phyloP scores from a whole-genome alignment of 2,888 invertebrate species.

The Phaedon cochleariae region DNA sequence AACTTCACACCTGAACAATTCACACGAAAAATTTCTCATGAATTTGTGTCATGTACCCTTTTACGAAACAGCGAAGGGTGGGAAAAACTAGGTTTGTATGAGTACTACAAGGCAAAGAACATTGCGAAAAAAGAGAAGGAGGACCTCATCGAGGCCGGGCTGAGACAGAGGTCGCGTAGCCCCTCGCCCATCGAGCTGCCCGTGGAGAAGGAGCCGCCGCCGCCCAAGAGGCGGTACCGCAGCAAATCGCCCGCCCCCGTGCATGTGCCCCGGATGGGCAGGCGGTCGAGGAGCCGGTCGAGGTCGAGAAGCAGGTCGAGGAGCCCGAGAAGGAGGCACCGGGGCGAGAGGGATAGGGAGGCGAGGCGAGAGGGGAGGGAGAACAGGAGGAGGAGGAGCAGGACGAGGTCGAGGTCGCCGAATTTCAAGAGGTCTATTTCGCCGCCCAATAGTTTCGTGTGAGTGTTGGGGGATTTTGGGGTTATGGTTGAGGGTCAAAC shows the following conservation, averaged over 20 bases:
- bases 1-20: too few species aligned
- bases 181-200: conserved; percentile 82
- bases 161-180: conserved; percentile 76
- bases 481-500: too few species aligned
- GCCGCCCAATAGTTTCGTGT: conserved; percentile 60
- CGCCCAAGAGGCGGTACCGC: conserved; percentile 79
- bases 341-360: conserved; percentile 55
- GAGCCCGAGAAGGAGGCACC: conserved; percentile 59
- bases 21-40: conserved; percentile 28
- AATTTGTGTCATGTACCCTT: conserved; percentile 29
- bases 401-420: conserved; percentile 51
- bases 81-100: conserved; percentile 97
- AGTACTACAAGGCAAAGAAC: conserved; percentile 97
- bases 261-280: neutral
- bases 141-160: conserved; percentile 78
- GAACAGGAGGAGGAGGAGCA: conserved; percentile 57
- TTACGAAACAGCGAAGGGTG: conserved; percentile 83
- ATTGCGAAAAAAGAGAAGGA: conserved; percentile 88
- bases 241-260: conserved; percentile 65
- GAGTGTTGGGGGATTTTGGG: conserved; percentile 36
- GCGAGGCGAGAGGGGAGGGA: conserved; percentile 48
- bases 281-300: conserved; percentile 18
- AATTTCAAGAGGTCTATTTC: conserved; percentile 55
- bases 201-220: conserved; percentile 75
- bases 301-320: conserved; percentile 64